Conservation (phyloP, 1,140 invertebrate species). For the Holotrichia oblita region DNA sequence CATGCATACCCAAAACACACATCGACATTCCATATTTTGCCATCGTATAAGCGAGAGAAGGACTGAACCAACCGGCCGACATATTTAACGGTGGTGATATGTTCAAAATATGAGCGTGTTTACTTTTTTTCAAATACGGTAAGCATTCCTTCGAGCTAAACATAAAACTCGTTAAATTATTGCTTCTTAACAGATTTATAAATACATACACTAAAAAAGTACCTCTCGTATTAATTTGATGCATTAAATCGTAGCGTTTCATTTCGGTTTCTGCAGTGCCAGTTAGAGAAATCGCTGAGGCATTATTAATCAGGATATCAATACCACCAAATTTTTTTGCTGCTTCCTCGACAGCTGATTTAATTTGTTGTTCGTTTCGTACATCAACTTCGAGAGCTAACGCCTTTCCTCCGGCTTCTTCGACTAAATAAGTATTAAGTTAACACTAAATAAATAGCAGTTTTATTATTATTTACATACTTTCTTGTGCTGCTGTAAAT, state of each 20-base stretch:
- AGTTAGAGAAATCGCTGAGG: constrained; percentile 94
- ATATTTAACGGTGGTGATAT: constrained; percentile 94
- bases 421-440: constrained; percentile 71
- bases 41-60: constrained; percentile 97
- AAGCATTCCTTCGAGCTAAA: constrained; percentile 91
- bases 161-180: constrained; percentile 50
- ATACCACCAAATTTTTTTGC: constrained; percentile 95
- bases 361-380: constrained; percentile 84
- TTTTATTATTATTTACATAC: constrained; percentile 62
- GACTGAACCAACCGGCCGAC: constrained; percentile 89
- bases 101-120: constrained; percentile 96
- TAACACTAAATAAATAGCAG: background rate
- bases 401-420: constrained; percentile 88
- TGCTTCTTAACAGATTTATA: background rate
- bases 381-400: constrained; percentile 95
- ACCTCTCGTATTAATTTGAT: constrained; percentile 89
- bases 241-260: constrained; percentile 97
- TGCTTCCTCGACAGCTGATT: constrained; percentile 85
- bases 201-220: constrained; percentile 86
- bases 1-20: constrained; percentile 96
- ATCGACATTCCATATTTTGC: constrained; percentile 99
- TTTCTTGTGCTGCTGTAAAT: constrained; percentile 95
- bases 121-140: constrained; percentile 87
- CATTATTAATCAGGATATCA: constrained; percentile 96
- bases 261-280: constrained; percentile 88